Base-by-base conservation (phyloP, 2,888 invertebrate genomes). In the Epinotia nisella region DNA sequence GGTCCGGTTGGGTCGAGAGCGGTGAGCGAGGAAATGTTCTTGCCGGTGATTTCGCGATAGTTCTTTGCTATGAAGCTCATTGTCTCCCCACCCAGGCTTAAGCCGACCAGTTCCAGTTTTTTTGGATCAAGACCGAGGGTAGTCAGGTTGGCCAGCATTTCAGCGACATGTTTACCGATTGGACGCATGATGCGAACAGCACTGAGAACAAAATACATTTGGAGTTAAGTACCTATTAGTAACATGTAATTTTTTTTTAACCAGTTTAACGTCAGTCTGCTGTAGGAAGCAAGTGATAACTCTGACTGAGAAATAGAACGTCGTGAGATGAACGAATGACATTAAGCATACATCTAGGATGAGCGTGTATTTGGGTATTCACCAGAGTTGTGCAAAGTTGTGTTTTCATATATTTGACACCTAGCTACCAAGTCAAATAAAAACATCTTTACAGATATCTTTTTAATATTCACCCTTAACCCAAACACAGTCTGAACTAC, bases 141-240 rank as follows among this genome's bases (percentile, higher is more conserved):
- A 0, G 78, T 78, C 0, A 82, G 74, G 13, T 78, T 74, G 0
- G 75, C 77, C 0, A 92, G 76, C 89, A 91, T 91, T 78, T 78
- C 76, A 0, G 79, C 82, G 0, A 70, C 62, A 10, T 77, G 75
- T 10, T 70, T 74, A 0, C 81, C 80, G 0, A 80, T 75, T n/a
- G 78, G 70, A 15, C 77, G 74, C n/a, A 77, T 74, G 7, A 77
- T 53, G 7, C 81, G 77, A 2, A 71, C 68, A 7, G 79, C 75
- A 45, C 91, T 92, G 85, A 53, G 89, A 87, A 45, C 5, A 51
- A 60, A 41, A 56, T 7, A 35, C 2, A 21, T 4, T 35, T 29
- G 13, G 19, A 67, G 51, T 29, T n/a, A n/a, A 10, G 5, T 62
- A 21, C 10, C 2, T 24, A 13, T 3, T 15, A 1, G 2, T 13